Base-by-base conservation (phyloP, 2,797 vertebrate genomes). In the Sparus aurata region DNA sequence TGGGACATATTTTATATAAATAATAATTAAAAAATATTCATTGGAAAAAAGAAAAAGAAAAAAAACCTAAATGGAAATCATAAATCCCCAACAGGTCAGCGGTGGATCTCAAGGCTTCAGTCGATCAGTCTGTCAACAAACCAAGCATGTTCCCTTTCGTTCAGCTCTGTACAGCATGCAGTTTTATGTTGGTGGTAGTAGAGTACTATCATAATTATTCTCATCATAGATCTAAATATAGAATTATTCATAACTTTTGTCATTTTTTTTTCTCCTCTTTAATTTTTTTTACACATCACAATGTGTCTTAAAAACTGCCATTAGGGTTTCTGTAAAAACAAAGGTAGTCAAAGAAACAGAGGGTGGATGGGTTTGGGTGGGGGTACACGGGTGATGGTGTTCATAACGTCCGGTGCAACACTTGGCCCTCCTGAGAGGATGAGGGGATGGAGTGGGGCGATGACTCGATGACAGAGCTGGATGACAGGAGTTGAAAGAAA, bases 101-200 rank as follows among this genome's bases (percentile, higher is more conserved):
- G 49, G 76, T 75, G 64, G 82, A 82, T 73, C 69, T 89, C 78
- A 76, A 92, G 84, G 86, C 75, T 81, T 90, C 79, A 82, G 89
- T 91, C 84, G 15, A 27, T 85, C 73, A 50, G 76, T 79, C 76
- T 79, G 68, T 86, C 82, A 83, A 80, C 71, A 85, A 85, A 88
- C 77, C 73, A 83, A 89, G 67, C 71, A 77, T 84, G 71, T 92
- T 93, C 91, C 94, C 95, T 92, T 92, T 88, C 85, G 66, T 81
- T 77, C 90, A 75, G 91, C 92, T 91, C 94, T 92, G 84, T 94
- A 93, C 94, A 95, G 95, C 97, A 96, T 97, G 97, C 97, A 95
- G 81, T 87, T 79, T 81, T 81, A 84, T 73, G 88, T 90, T 15
- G 81, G 73, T 88, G 78, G 87, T 91, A 82, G 78, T 74, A 89